Conservation (phyloP, 2,113 vertebrate species). For the Hippocampus abdominalis region DNA sequence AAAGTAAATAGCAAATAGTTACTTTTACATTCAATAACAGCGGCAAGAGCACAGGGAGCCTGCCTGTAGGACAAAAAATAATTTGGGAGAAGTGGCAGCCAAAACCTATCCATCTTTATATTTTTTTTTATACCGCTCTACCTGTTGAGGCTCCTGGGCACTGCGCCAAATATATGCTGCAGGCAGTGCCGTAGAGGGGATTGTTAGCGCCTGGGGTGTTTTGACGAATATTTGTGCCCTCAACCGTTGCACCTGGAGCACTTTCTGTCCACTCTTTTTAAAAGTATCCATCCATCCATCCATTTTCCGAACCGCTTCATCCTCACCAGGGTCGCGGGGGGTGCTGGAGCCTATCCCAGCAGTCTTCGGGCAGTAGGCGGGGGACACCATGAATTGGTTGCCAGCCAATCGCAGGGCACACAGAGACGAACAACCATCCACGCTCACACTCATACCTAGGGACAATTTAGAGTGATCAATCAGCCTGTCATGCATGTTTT, state of each 20-base stretch:
- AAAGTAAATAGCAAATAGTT: neutral
- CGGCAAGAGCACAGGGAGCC: neutral
- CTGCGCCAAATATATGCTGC: slow-evolving; percentile 16
- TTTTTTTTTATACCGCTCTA: neutral
- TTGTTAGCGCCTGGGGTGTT: neutral
- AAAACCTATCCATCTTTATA: neutral
- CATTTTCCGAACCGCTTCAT: no score
- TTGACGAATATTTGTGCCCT: neutral
- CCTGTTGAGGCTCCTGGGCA: slow-evolving; percentile 6
- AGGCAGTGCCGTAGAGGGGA: neutral
- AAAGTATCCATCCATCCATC: no score
- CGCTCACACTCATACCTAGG: no score
- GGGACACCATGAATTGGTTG: no score
- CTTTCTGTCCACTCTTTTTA: neutral
- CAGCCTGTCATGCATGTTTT: no score
- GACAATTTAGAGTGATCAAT: no score
- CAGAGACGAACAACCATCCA: no score
- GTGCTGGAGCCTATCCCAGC: no score
- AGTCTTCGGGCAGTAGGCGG: no score
- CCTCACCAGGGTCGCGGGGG: no score
- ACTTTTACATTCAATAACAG: neutral
- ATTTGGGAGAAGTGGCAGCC: neutral
- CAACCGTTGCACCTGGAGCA: neutral
- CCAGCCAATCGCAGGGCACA: no score
- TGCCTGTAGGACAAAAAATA: neutral